Base-by-base conservation (phyloP, 2,888 invertebrate species). In the Thecocarcelia acutangulata region DNA sequence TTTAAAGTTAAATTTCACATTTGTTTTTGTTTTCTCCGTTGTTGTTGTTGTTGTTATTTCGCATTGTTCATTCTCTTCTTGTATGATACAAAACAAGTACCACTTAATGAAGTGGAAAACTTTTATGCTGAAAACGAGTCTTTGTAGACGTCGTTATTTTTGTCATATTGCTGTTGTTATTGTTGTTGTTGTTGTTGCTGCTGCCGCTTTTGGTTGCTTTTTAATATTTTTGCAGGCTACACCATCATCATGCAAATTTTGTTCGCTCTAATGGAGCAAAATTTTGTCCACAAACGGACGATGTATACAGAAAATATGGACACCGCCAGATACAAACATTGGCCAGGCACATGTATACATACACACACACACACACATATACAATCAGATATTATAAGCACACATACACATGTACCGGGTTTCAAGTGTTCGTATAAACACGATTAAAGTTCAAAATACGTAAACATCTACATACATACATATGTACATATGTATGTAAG, bases 261-360 rank as follows among this genome's bases (percentile, higher is more conserved):
- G 64, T 80, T 83, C 77, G 77, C 81, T 81, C 83, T 84, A 84
- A 83, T 84, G 84, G 84, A 84, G 84, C 84, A 82, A 80, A 84
- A 68, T 80, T 78, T 83, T 84, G 84, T 83, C 83, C 81, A 84
- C 82, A 78, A 80, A 82, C 73, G 75, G 72, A 74, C 73, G 28
- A 72, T 13, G 37, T 63, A 50, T 58, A 76, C 24, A 61, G 61
- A 61, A 72, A 76, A 64, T 74, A 69, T 79, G 80, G 80, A 75
- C 63, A 80, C 61, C 78, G 61, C 69, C 68, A 74, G 75, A 80
- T 75, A 75, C 64, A 64, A 79, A 73, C 72, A 58, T 72, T 13
- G 33, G 21, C 42, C n/a, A 37, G 17, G 13, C 58, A 56, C 48
- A 58, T 58, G 46, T 54, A 50, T 21, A 61, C 52, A 61, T 37